These are phyloP conservation scores for Idaea dimidiata DNA, from an alignment of 2,888 invertebrate species.

Conservation along the genomic window DNA sequence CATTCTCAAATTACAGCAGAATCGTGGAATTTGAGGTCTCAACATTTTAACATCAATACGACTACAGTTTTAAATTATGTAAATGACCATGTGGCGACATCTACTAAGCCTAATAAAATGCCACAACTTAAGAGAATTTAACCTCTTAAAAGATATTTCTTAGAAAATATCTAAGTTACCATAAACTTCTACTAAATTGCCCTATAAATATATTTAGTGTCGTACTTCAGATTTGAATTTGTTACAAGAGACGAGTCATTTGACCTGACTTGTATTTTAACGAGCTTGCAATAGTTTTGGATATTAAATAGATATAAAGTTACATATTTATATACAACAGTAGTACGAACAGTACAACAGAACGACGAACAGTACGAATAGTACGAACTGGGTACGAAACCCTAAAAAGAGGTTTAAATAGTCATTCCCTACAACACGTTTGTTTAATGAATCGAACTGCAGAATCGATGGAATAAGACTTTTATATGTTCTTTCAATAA, in stretches of 20 bases:
- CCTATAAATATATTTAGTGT: conserved; percentile 11
- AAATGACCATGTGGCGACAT: not conserved
- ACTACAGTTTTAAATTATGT: not conserved
- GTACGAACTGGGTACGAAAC: too few species aligned
- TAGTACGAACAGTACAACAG: too few species aligned
- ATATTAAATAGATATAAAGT: not conserved
- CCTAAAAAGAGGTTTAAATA: too few species aligned
- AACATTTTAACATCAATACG: not conserved
- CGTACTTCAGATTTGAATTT: not conserved
- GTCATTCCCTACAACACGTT: too few species aligned
- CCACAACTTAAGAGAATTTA: not conserved
- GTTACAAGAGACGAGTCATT: not conserved
- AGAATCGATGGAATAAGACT: too few species aligned
- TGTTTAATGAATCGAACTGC: too few species aligned
- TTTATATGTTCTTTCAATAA: too few species aligned
- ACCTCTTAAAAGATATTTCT: not conserved
- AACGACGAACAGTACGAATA: too few species aligned
- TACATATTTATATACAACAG: not conserved
- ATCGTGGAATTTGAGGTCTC: not conserved
- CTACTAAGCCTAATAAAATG: not conserved
- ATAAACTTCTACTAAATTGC: conserved; percentile 17
- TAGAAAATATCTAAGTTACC: not conserved
- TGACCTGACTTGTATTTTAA: not conserved
- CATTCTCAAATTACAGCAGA: not conserved
- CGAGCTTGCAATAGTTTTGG: not conserved